These are phyloP conservation scores for Protophormia terraenovae DNA, from an alignment of 2,888 invertebrate genomes.

Conservation along the genomic window DNA sequence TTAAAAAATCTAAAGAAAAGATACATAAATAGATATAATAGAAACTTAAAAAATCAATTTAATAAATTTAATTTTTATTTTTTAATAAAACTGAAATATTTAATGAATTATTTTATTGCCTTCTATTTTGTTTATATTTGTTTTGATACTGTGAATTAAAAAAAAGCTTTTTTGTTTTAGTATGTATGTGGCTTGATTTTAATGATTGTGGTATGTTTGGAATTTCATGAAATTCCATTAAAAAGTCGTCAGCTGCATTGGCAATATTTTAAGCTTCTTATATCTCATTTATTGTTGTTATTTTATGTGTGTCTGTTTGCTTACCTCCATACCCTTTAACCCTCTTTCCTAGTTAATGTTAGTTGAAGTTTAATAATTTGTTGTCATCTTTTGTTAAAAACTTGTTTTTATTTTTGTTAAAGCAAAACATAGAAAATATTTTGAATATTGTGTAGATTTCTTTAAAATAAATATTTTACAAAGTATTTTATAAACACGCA, in stretches of 20 bases:
- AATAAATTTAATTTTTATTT: neutral
- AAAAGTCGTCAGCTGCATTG: slow-evolving; percentile 57
- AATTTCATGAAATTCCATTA: slow-evolving; percentile 64
- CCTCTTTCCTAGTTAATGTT: neutral
- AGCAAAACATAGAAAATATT: neutral
- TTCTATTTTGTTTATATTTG: neutral
- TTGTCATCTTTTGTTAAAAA: slow-evolving; percentile 20
- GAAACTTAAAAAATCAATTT: no score
- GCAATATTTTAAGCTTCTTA: slow-evolving; percentile 32
- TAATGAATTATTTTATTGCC: neutral
- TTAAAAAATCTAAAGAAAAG: neutral
- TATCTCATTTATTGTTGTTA: slow-evolving; percentile 1
- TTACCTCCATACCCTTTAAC: neutral
- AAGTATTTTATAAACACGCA: neutral
- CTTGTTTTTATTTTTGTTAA: slow-evolving; percentile 35
- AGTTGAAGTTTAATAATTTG: slow-evolving; percentile 12
- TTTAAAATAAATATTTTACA: neutral
- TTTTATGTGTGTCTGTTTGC: neutral
- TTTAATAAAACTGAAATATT: neutral
- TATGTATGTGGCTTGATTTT: neutral
- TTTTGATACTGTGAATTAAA: neutral
- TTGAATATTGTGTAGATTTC: neutral
- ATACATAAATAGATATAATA: neutral
- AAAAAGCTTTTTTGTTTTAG: neutral
- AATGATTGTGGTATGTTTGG: slow-evolving; percentile 59